Base-by-base conservation (phyloP, 2,113 vertebrate genomes). In the Ceyx margarethae region DNA sequence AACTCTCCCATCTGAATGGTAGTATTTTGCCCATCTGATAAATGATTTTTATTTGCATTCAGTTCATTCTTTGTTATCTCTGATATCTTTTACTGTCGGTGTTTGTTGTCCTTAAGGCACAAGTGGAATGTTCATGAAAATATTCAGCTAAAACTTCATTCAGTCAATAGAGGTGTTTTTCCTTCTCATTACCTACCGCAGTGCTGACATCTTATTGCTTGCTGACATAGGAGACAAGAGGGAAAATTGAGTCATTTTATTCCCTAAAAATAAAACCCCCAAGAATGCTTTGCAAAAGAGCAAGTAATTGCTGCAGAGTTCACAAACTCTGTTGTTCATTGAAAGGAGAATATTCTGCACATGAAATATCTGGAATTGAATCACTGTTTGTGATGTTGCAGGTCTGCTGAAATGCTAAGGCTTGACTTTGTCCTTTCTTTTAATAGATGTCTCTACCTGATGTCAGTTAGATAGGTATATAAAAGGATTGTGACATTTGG, bases 221-320 rank as follows among this genome's bases (percentile, higher is more conserved):
- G 71, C 72, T 90, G 91, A 93, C 93, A 96, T 91, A 93, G 79
- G 67, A 97, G 89, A 95, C 92, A 95, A 94, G 80, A 81, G 78
- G 80, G 79, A 95, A 97, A 96, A 97, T 57, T 87, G 95, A 97
- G 92, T 97, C 94, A 95, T 96, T 97, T 97, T 96, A 93, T 92
- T 95, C 89, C 56, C 89, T 95, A 95, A 97, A 96, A 94, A 96
- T 96, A 96, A 96, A 96, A 54, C 31, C 81, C 54, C 33, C 61
- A 91, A 95, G 89, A 96, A 93, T 28, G 16, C 35, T 94, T 95
- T 95, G 94, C 81, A 85, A 91, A 94, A 96, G 92, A 96, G 48
- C 42, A 90, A 94, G 91, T 89, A 97, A 96, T 97, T 95, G 78
- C 89, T 94, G 87, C 86, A 89, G 61, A 83, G 94, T 91, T 93